Evolutionary conservation across 2,797 vertebrate genomes (phyloP), one percentile per base, ranked within the genome.

Genomic region (Poecilia velifera): DNA sequence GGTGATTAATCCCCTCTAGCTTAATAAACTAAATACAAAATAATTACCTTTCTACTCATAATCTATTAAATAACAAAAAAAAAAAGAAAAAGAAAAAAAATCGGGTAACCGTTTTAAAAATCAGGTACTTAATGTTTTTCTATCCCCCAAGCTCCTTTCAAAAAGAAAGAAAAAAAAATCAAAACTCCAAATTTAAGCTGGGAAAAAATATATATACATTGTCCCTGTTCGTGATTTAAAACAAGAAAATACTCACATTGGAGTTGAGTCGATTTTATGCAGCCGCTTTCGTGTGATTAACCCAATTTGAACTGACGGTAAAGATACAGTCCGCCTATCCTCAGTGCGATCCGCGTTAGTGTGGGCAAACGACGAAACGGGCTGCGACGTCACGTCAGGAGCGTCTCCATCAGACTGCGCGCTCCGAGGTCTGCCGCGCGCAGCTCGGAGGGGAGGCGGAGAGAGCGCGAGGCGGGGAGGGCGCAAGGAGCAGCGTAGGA

Each of bases 331-430:
- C 43, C 20, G 1, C 0, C 68, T 51, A 5, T 82, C 78, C 79
- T 77, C 64, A 14, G 57, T 1, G 2, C 8, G n/a, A 31, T 18
- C 39, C 3, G 12, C 4, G 68, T 6, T 57, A 76, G 62, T 78
- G 75, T 47, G 84, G 71, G 12, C 71, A 34, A 41, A 46, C 36
- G 25, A 28, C 53, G 47, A 39, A 31, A 12, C 62, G 18, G 8
- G 78, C 71, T 2, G 59, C 59, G 76, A 51, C 51, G n/a, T 45
- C 68, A 45, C 51, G n/a, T 45, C 68, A 45, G 80, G 78, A 72
- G 73, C 62, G 79, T 88, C 84, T 83, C 78, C 87, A 88, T 88
- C 90, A 45, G 87, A 87, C 79, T 80, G 34, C 34, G 79, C 78
- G 86, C 81, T 74, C 53, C 68, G 1, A 81, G 84, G 76, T 74